A percentile compares a stretch with the other conserved stretches of the same genome.
phyloP scores from a whole-genome alignment of 1,140 invertebrate genomes.

The Meteorus sp. region DNA sequence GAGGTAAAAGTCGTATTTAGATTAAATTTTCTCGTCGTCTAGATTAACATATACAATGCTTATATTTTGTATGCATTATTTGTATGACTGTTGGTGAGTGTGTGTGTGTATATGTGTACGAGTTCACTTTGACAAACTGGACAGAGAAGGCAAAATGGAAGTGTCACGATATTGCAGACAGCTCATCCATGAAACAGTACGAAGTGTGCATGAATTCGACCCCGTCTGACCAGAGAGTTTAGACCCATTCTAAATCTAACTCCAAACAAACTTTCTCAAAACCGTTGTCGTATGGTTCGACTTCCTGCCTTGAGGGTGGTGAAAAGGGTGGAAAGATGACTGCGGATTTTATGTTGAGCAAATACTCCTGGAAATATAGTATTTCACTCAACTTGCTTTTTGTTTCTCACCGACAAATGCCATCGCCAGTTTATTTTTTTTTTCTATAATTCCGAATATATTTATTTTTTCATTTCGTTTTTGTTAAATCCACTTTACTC shows the following conservation, averaged over 20 bases:
- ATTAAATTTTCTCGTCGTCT: too few relatives aligned
- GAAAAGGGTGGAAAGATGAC: too few relatives aligned
- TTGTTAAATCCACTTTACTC: constrained; percentile 18
- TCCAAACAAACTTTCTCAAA: constrained; percentile 20
- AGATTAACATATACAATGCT: too few relatives aligned
- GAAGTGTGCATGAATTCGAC: too few relatives aligned
- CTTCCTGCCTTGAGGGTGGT: constrained; percentile 15
- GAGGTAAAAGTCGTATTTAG: too few relatives aligned
- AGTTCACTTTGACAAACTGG: too few relatives aligned
- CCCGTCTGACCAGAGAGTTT: constrained; percentile 7
- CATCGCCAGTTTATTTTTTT: background rate
- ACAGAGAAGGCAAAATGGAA: too few relatives aligned
- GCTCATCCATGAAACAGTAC: background rate
- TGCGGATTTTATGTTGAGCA: background rate
- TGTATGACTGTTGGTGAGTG: too few relatives aligned
- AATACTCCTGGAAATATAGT: background rate
- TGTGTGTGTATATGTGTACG: too few relatives aligned
- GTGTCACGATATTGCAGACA: constrained; percentile 3
- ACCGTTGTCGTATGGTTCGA: constrained; percentile 7
- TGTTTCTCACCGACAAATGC: too few relatives aligned
- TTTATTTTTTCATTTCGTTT: constrained; percentile 3
- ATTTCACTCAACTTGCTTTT: constrained; percentile 16
- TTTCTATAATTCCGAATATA: constrained; percentile 5
- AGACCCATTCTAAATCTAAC: constrained; percentile 27
- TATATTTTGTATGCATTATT: too few relatives aligned